Evolutionary conservation across 2,797 vertebrate species (phyloP).

Genomic region (Acanthurus tractus): DNA sequence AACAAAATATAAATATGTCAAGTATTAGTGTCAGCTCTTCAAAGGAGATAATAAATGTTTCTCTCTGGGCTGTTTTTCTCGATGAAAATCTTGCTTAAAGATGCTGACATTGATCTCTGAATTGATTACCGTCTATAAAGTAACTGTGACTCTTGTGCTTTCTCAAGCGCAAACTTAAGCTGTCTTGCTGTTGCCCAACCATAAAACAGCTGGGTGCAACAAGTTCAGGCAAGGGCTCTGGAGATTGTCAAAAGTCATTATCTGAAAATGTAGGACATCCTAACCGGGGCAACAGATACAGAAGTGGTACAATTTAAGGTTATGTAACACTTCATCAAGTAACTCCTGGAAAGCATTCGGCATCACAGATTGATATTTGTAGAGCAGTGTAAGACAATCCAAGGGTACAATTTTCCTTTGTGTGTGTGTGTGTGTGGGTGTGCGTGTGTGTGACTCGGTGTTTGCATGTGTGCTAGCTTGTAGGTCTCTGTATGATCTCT

Average conservation of each 20-base stretch:
- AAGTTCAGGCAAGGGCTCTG: conserved; percentile 25
- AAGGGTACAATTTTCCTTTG: conserved; percentile 35
- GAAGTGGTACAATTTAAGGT: conserved; percentile 1
- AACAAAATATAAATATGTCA: neutral
- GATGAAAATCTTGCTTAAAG: conserved; percentile 5
- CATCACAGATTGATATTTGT: conserved; percentile 38
- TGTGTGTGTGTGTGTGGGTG: neutral
- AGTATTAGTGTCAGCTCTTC: conserved; percentile 2
- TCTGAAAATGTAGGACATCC: conserved; percentile 10
- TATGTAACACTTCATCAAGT: conserved; percentile 24
- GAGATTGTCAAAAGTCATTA: conserved; percentile 20
- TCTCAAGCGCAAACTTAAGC: conserved; percentile 4
- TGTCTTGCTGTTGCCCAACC: conserved; percentile 11
- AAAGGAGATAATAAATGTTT: conserved; percentile 2
- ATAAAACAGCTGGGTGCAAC: conserved; percentile 31
- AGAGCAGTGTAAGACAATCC: conserved; percentile 30
- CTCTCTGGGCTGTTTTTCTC: conserved; percentile 4
- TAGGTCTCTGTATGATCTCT: conserved; percentile 70
- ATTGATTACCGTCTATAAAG: conserved; percentile 37
- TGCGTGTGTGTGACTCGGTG: conserved; percentile 27
- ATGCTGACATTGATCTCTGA: conserved; percentile 29
- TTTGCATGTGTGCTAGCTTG: conserved; percentile 59
- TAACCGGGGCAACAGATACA: conserved; percentile 26
- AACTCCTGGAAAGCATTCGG: conserved; percentile 5
- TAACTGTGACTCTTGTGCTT: conserved; percentile 9